These are phyloP conservation scores for Cyrtodaria siliqua DNA, from an alignment of 2,888 invertebrate genomes.

Conservation along the genomic window DNA sequence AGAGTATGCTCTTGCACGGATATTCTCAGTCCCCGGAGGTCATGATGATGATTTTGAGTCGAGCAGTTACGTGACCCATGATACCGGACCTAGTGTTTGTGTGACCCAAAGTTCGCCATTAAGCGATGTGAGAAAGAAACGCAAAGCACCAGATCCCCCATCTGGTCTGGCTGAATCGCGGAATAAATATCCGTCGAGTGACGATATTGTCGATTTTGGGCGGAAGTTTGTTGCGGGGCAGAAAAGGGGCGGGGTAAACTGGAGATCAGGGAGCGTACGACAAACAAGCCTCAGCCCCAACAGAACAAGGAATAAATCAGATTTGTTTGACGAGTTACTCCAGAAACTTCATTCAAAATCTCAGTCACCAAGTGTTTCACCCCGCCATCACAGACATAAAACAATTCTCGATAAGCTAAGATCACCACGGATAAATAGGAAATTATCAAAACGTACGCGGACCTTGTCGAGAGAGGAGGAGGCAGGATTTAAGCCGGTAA, in stretches of 20 bases:
- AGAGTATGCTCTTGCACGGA: slow-evolving; percentile 41
- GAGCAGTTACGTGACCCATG: not conserved
- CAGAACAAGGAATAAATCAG: slow-evolving; percentile 4
- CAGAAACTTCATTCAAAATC: slow-evolving; percentile 35
- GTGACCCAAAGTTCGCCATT: slow-evolving; percentile 36
- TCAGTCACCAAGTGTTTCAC: slow-evolving; percentile 35
- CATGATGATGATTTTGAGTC: not conserved
- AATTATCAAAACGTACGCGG: slow-evolving; percentile 17
- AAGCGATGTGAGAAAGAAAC: slow-evolving; percentile 37
- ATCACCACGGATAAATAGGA: slow-evolving; percentile 49
- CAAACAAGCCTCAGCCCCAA: slow-evolving; percentile 49
- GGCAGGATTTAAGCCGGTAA: slow-evolving; percentile 53
- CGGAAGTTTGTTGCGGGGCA: not conserved
- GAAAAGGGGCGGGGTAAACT: not conserved
- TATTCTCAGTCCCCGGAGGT: slow-evolving; percentile 24
- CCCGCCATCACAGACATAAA: slow-evolving; percentile 26
- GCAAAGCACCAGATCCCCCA: slow-evolving; percentile 53
- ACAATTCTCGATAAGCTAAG: slow-evolving; percentile 48
- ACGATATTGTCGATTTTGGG: slow-evolving; percentile 46
- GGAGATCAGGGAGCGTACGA: slow-evolving; percentile 1
- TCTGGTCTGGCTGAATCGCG: slow-evolving; percentile 26
- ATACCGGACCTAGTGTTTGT: slow-evolving; percentile 9
- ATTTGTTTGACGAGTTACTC: slow-evolving; percentile 50
- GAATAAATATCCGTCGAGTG: slow-evolving; percentile 60
- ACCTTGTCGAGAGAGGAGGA: slow-evolving; percentile 33